Percentiles rank a stretch among this genome's conserved stretches.
These are phyloP conservation scores for Xanthorhoe designata DNA, from an alignment of 2,888 invertebrate genomes.

Conservation along the genomic window DNA sequence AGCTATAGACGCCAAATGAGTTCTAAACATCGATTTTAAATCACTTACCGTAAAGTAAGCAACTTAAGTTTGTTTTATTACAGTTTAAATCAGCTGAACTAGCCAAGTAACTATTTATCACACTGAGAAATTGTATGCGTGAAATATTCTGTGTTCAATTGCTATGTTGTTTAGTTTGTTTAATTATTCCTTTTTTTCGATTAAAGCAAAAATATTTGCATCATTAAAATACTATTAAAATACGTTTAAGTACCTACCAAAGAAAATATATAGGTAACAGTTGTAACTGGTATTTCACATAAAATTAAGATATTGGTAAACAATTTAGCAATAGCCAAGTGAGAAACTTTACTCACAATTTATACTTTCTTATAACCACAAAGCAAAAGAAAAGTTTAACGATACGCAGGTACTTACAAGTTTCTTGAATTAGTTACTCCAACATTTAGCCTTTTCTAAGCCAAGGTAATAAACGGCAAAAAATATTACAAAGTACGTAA, in stretches of 20 bases:
- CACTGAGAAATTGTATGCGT: no score
- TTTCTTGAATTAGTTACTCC: constrained; percentile 28
- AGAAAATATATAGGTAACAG: no score
- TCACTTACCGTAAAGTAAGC: constrained; percentile 3
- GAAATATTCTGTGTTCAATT: no score
- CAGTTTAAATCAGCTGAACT: no score
- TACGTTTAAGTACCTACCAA: no score
- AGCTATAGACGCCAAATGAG: constrained; percentile 26
- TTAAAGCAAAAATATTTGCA: no score
- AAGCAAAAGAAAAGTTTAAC: constrained; percentile 24
- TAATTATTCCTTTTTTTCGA: no score
- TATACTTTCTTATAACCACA: constrained; percentile 7
- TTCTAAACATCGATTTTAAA: constrained; percentile 16
- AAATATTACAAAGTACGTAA: constrained; percentile 33
- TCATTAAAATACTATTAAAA: no score
- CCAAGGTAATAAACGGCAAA: constrained; percentile 34
- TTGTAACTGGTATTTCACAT: no score
- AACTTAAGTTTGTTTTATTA: background rate
- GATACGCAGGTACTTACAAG: constrained; percentile 16
- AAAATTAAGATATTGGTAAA: no score
- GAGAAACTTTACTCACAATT: background rate
- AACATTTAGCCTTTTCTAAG: constrained; percentile 40
- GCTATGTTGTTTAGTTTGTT: no score
- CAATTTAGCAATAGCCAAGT: background rate
- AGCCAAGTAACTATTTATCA: no score